A percentile compares a stretch with the other conserved stretches of the same genome.
These are phyloP conservation scores for Hyperopisus bebe DNA, from an alignment of 2,113 vertebrate genomes.

Conservation along the genomic window DNA sequence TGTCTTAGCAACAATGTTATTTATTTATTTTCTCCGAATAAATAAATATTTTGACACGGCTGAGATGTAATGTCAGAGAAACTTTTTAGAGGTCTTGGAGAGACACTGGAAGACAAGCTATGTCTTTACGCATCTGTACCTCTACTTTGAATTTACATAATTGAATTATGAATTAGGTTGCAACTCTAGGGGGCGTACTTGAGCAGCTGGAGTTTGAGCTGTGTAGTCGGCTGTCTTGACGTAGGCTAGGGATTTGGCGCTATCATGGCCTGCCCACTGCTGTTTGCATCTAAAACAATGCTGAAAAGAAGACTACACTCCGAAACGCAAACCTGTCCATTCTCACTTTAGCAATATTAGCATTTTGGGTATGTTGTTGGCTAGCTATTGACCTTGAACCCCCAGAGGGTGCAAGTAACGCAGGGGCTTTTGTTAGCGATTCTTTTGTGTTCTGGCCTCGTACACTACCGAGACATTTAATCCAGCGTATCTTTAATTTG, in stretches of 20 bases:
- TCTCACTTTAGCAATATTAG: neutral
- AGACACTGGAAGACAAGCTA: neutral
- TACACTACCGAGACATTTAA: neutral
- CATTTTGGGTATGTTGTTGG: neutral
- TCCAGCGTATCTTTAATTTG: neutral
- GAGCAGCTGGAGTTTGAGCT: neutral
- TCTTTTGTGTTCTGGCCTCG: neutral
- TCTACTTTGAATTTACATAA: conserved; percentile 6
- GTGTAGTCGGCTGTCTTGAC: neutral
- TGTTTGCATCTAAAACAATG: neutral
- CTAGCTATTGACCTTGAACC: neutral
- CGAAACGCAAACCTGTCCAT: neutral
- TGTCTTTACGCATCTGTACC: neutral
- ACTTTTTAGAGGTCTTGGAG: neutral
- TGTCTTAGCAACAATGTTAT: neutral
- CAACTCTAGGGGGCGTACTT: neutral
- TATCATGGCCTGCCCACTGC: neutral
- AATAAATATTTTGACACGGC: conserved; percentile 4
- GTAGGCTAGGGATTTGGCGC: neutral
- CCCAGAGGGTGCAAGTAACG: neutral
- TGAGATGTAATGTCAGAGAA: neutral
- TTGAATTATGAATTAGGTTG: neutral
- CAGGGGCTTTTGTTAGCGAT: neutral
- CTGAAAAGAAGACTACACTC: neutral
- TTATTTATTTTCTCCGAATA: conserved; percentile 15